Percentiles rank a stretch among this genome's conserved stretches.
These are phyloP conservation scores for Eumerus sabulonum DNA, from an alignment of 2,888 invertebrate species.

Conservation along the genomic window DNA sequence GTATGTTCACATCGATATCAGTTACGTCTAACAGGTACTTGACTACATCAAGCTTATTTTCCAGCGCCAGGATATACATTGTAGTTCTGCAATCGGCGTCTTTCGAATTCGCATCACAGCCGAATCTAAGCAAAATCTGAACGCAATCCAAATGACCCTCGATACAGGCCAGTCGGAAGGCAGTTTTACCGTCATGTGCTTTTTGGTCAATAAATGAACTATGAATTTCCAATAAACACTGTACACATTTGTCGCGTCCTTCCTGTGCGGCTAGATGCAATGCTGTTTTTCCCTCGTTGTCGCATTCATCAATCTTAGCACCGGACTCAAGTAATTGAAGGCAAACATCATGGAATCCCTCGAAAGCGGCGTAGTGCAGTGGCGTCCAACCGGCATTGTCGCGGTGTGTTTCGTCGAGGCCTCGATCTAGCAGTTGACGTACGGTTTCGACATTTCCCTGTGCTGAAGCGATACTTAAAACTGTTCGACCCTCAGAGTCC, in stretches of 20 bases:
- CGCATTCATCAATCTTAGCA: constrained; percentile 91
- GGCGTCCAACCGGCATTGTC: constrained; percentile 99
- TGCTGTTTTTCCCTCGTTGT: constrained; percentile 94
- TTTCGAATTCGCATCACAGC: constrained; percentile 91
- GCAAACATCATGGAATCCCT: constrained; percentile 82
- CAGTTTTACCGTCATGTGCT: constrained; percentile 94
- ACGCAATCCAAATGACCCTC: constrained; percentile 85
- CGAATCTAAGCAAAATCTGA: constrained; percentile 83
- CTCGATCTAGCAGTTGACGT: constrained; percentile 91
- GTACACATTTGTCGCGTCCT: constrained; percentile 84
- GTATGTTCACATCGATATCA: constrained; percentile 89
- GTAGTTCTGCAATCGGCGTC: constrained; percentile 96
- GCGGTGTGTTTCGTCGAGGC: constrained; percentile 90
- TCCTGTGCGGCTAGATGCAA: constrained; percentile 94
- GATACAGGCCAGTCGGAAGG: constrained; percentile 82
- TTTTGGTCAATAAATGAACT: constrained; percentile 90
- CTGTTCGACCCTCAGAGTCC: constrained; percentile 96
- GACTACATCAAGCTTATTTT: constrained; percentile 91
- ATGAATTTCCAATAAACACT: constrained; percentile 85
- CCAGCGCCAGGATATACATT: constrained; percentile 93
- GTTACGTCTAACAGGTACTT: constrained; percentile 88
- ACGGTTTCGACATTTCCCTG: constrained; percentile 94
- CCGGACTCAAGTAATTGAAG: constrained; percentile 86
- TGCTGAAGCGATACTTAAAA: constrained; percentile 90
- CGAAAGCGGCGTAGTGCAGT: constrained; percentile 96